phyloP scores from a whole-genome alignment of 2,113 vertebrate genomes.

The Haemorhous mexicanus region DNA sequence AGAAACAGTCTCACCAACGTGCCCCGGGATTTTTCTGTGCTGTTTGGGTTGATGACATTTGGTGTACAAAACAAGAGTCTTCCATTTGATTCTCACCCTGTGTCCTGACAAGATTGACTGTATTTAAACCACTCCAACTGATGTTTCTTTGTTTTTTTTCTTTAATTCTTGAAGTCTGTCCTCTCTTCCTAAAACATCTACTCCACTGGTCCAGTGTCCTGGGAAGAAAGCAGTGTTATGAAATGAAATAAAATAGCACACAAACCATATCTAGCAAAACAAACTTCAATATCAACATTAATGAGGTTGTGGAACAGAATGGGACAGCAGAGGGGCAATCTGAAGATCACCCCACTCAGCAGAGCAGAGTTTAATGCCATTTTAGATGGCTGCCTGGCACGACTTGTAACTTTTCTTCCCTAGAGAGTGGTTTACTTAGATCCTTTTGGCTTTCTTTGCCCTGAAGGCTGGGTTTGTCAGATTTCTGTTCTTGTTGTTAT shows the following conservation, averaged over 20 bases:
- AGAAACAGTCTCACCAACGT: neutral
- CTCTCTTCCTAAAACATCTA: neutral
- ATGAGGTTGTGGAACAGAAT: neutral
- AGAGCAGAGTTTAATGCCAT: neutral
- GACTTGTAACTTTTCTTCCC: neutral
- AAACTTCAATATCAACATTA: neutral
- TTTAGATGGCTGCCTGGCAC: neutral
- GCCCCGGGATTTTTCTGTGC: neutral
- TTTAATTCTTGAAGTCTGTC: neutral
- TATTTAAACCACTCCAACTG: neutral
- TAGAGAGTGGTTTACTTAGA: neutral
- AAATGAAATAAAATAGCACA: neutral
- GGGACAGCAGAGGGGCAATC: neutral
- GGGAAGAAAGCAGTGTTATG: neutral
- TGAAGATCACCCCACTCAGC: neutral
- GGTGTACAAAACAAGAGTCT: neutral
- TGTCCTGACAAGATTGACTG: neutral
- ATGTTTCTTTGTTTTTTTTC: neutral
- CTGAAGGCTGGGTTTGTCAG: neutral
- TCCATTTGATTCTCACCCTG: neutral
- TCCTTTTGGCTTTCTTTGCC: neutral
- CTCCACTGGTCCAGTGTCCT: neutral
- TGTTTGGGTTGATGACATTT: neutral
- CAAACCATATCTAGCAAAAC: neutral
- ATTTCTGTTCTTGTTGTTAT: neutral